These are phyloP conservation scores for Balaenoptera acutorostrata DNA, from an alignment of 2,113 vertebrate genomes.

Conservation along the genomic window DNA sequence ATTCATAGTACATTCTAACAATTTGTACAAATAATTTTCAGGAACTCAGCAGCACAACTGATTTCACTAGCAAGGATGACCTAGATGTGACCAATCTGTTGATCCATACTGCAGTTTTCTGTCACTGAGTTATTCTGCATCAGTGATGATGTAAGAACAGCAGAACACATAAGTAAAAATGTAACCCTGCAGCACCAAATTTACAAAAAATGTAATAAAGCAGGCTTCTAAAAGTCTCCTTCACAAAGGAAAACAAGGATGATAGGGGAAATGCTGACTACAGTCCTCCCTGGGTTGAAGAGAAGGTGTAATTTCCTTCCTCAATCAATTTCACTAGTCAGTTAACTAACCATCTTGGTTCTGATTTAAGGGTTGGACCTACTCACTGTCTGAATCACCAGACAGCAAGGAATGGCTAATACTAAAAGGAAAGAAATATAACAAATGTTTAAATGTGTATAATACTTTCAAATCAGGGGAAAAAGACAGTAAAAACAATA, in stretches of 20 bases:
- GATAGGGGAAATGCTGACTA: neutral
- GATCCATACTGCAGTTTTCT: neutral
- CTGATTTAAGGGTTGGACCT: neutral
- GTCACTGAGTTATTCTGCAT: neutral
- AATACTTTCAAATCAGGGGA: neutral
- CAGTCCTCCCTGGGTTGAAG: neutral
- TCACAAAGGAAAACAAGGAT: conserved; percentile 23
- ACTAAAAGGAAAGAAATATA: neutral
- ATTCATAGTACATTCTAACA: neutral
- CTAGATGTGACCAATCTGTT: neutral
- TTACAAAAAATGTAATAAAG: neutral
- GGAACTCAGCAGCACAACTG: neutral
- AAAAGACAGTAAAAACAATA: neutral
- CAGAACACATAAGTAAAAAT: neutral
- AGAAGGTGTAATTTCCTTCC: neutral
- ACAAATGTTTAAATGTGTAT: neutral
- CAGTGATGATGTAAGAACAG: neutral
- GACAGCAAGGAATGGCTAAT: neutral
- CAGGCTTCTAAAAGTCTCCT: neutral
- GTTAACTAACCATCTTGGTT: neutral
- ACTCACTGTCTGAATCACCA: neutral
- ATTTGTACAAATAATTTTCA: neutral
- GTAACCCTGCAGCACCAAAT: neutral
- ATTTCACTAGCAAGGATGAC: neutral
- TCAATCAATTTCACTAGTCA: neutral